Percentiles rank a stretch among this genome's conserved stretches.
phyloP scores from a whole-genome alignment of 2,797 vertebrate genomes.

The Gallinago nigripennis region DNA sequence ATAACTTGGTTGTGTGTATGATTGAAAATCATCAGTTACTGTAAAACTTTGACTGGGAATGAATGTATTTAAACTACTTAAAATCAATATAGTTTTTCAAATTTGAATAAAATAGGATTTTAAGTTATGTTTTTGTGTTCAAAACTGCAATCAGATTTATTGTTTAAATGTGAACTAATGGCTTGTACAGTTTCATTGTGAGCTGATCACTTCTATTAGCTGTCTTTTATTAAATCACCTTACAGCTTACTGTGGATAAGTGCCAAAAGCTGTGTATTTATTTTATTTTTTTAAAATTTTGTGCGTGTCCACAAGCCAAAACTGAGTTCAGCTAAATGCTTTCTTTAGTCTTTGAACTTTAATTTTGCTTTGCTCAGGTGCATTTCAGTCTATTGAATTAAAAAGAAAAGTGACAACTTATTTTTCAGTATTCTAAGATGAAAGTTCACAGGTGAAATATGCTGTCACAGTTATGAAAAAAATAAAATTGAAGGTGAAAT shows the following conservation, averaged over 20 bases:
- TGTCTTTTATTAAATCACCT: not conserved
- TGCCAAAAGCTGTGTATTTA: not conserved
- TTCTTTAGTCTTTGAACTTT: not conserved
- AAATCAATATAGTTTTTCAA: constrained; percentile 46
- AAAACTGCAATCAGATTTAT: constrained; percentile 6
- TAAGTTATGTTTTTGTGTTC: constrained; percentile 5
- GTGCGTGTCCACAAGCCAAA: not conserved
- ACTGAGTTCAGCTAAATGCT: not conserved
- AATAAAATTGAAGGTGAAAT: not conserved
- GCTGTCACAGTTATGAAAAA: not conserved
- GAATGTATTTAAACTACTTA: constrained; percentile 43
- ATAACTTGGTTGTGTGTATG: constrained; percentile 24
- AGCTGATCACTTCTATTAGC: not conserved
- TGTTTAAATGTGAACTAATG: constrained; percentile 31
- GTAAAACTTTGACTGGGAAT: constrained; percentile 44
- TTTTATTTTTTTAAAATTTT: not conserved
- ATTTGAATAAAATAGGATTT: constrained; percentile 32
- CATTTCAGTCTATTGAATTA: not conserved
- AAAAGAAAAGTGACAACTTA: not conserved
- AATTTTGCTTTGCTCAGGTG: constrained; percentile 3
- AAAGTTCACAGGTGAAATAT: not conserved
- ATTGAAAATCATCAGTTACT: constrained; percentile 34
- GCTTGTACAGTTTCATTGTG: constrained; percentile 30
- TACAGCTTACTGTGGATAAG: not conserved
- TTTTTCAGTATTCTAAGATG: not conserved